These are phyloP conservation scores for Plodia interpunctella DNA, from an alignment of 1,140 invertebrate species.

Conservation along the genomic window DNA sequence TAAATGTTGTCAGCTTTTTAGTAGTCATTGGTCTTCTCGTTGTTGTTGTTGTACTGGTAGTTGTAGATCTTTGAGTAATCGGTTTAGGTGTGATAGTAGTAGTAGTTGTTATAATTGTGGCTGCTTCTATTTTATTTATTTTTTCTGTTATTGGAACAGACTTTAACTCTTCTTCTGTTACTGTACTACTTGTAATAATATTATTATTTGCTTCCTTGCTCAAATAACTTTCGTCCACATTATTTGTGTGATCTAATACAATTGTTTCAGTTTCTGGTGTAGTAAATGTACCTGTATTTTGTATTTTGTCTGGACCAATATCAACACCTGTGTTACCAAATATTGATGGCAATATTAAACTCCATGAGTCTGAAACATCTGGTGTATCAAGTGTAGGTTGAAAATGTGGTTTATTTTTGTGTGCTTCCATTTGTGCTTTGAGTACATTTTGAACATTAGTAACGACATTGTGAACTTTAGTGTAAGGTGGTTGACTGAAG, in stretches of 20 bases:
- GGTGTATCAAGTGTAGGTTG: slow-evolving; percentile 81
- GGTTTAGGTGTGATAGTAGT: slow-evolving; percentile 27
- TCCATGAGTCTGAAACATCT: slow-evolving; percentile 86
- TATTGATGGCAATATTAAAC: slow-evolving; percentile 86
- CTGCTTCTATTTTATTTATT: slow-evolving; percentile 8
- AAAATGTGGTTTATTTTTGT: slow-evolving; percentile 79
- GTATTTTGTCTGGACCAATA: slow-evolving; percentile 76
- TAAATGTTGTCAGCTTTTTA: slow-evolving; percentile 22
- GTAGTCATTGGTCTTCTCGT: slow-evolving; percentile 25
- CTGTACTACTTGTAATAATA: slow-evolving; percentile 31
- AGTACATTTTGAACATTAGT: slow-evolving; percentile 89
- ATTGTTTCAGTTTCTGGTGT: slow-evolving; percentile 78
- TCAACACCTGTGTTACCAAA: slow-evolving; percentile 84
- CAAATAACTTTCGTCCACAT: slow-evolving; percentile 41
- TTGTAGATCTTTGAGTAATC: slow-evolving; percentile 24
- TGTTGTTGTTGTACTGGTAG: slow-evolving; percentile 21
- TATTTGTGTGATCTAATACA: slow-evolving; percentile 49
- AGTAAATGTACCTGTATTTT: slow-evolving; percentile 65
- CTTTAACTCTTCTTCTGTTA: slow-evolving; percentile 17
- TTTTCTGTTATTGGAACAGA: slow-evolving; percentile 33
- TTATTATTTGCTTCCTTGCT: slow-evolving; percentile 54
- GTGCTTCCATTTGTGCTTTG: slow-evolving; percentile 84
- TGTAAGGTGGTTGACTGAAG: slow-evolving; percentile 76
- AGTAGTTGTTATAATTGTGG: slow-evolving; percentile 17
- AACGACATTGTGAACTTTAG: slow-evolving; percentile 87